Evolutionary conservation across 2,113 vertebrate species (phyloP).

Genomic region (Vulpes vulpes): DNA sequence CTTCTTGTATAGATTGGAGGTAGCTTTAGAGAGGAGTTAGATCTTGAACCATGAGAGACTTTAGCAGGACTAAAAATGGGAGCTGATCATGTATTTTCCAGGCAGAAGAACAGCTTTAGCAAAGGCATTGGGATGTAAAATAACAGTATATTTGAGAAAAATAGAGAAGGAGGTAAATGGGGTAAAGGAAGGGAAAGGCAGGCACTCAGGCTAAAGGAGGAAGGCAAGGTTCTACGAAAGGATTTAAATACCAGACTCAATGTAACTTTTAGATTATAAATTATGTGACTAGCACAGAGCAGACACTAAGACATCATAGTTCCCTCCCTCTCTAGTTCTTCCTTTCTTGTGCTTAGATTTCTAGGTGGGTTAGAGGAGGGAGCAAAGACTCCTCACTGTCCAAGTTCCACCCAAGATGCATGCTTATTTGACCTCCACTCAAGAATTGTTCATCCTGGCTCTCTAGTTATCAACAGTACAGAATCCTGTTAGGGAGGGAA

Average conservation of each 20-base stretch:
- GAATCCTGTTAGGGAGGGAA: not conserved
- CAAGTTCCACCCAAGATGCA: not conserved
- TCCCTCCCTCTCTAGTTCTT: not conserved
- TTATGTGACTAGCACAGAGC: not conserved
- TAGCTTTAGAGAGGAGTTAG: not conserved
- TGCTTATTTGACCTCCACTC: not conserved
- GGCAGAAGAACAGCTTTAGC: slow-evolving; percentile 34
- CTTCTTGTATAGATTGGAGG: not conserved
- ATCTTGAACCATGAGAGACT: slow-evolving; percentile 27
- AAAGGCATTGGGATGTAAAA: slow-evolving; percentile 30
- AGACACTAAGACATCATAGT: not conserved
- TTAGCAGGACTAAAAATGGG: slow-evolving; percentile 6
- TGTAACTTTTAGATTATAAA: not conserved
- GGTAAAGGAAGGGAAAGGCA: not conserved
- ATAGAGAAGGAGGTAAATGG: not conserved
- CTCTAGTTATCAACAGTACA: not conserved
- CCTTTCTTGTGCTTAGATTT: not conserved
- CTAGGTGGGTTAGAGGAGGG: not conserved
- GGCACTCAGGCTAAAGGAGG: not conserved
- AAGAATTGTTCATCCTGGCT: not conserved
- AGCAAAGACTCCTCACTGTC: not conserved
- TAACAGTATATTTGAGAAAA: not conserved
- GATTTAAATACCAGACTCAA: not conserved
- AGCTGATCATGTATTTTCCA: not conserved
- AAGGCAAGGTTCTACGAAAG: not conserved